Evolutionary conservation across 2,797 vertebrate species (phyloP).

Genomic region (Pseudochaenichthys georgianus): DNA sequence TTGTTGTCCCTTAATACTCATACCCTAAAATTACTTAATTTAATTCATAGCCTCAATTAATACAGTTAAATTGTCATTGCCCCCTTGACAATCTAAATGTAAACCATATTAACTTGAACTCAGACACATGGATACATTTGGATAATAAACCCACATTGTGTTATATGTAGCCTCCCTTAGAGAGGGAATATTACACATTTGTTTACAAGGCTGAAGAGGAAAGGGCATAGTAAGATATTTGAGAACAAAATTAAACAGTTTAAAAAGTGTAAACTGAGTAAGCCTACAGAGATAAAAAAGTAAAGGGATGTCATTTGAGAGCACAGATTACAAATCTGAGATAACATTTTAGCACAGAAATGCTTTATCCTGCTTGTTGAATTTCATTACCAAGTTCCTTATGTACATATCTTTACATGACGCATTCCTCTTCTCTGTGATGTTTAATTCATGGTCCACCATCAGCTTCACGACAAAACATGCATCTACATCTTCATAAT

Average conservation of each 20-base stretch:
- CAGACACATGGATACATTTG: background rate
- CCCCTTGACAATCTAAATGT: background rate
- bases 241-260: background rate
- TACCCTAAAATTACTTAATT: constrained; percentile 7
- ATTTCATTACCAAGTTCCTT: constrained; percentile 18
- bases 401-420: constrained; percentile 16
- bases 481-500: constrained; percentile 31
- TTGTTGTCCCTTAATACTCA: background rate
- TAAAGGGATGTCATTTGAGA: background rate
- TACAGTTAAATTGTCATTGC: background rate
- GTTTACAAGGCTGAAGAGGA: background rate
- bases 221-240: constrained; percentile 6
- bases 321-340: background rate
- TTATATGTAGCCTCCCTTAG: background rate
- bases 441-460: constrained; percentile 64
- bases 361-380: constrained; percentile 3
- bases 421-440: constrained; percentile 41
- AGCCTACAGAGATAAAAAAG: background rate
- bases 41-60: background rate
- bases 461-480: constrained; percentile 47
- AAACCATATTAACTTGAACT: background rate
- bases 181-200: background rate
- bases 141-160: constrained; percentile 5
- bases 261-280: background rate
- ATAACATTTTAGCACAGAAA: background rate